These are phyloP conservation scores for Odontamblyopus lacepedii DNA, from an alignment of 2,797 vertebrate genomes.

Conservation along the genomic window DNA sequence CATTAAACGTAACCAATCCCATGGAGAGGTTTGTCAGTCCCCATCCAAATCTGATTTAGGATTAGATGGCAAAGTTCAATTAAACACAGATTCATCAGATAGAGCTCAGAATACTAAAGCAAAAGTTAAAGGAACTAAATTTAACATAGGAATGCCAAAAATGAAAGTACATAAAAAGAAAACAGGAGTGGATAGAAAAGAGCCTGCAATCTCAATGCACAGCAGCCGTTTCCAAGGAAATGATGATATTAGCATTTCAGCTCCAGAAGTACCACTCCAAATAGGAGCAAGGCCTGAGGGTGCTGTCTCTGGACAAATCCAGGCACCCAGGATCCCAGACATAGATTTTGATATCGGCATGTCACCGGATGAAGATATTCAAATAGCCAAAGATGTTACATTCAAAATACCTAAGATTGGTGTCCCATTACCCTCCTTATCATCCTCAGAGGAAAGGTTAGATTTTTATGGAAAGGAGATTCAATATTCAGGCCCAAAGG, in stretches of 20 bases:
- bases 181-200: slow-evolving; percentile 41
- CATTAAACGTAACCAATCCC: slow-evolving; percentile 37
- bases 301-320: slow-evolving; percentile 38
- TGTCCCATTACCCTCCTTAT: slow-evolving; percentile 70
- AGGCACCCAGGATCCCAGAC: slow-evolving; percentile 69
- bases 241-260: slow-evolving; percentile 16
- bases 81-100: slow-evolving; percentile 65
- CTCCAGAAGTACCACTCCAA: slow-evolving; percentile 25
- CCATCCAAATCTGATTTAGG: slow-evolving; percentile 40
- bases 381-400: slow-evolving; percentile 61
- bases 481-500: slow-evolving; percentile 70
- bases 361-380: slow-evolving; percentile 40
- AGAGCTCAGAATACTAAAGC: slow-evolving; percentile 63
- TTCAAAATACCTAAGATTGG: slow-evolving; percentile 83
- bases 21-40: slow-evolving; percentile 37
- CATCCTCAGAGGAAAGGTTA: slow-evolving; percentile 58
- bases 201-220: slow-evolving; percentile 38
- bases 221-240: slow-evolving; percentile 49
- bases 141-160: slow-evolving; percentile 75
- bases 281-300: slow-evolving; percentile 10
- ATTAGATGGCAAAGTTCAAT: slow-evolving; percentile 59
- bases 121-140: slow-evolving; percentile 74
- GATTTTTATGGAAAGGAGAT: slow-evolving; percentile 61
- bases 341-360: slow-evolving; percentile 76
- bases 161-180: slow-evolving; percentile 59